phyloP scores from a whole-genome alignment of 2,113 vertebrate genomes.

The Nesogale talazaci region DNA sequence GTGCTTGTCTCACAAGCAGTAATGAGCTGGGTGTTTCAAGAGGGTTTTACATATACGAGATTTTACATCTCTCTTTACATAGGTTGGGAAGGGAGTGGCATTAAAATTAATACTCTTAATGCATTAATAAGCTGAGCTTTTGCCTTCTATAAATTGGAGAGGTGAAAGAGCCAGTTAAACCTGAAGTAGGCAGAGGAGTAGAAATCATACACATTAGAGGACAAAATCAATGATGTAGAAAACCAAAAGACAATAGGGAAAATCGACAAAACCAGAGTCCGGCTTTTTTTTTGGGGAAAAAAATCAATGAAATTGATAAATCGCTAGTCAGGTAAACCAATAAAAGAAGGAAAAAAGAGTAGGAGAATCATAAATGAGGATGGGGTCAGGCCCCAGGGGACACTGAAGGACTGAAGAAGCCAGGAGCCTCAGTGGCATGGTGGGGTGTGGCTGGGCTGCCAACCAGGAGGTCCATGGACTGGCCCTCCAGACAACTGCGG shows the following conservation, averaged over 20 bases:
- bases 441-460: too few relatives aligned
- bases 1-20: too few relatives aligned
- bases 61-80: too few relatives aligned
- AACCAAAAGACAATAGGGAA: neutral
- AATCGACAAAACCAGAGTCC: neutral
- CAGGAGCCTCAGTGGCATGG: too few relatives aligned
- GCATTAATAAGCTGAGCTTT: neutral
- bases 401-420: too few relatives aligned
- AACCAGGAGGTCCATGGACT: too few relatives aligned
- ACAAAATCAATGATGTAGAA: neutral
- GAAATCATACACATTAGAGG: neutral
- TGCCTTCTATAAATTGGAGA: neutral
- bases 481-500: too few relatives aligned
- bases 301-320: too few relatives aligned
- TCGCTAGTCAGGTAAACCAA: neutral
- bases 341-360: neutral
- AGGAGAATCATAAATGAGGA: neutral
- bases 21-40: too few relatives aligned
- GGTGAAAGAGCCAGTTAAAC: neutral
- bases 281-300: neutral
- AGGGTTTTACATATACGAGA: too few relatives aligned
- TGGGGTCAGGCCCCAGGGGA: rapidly evolving
- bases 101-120: too few relatives aligned
- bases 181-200: neutral
- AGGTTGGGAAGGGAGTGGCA: too few relatives aligned